Conservation (phyloP, 2,797 vertebrate genomes). For the Graptemys geographica region DNA sequence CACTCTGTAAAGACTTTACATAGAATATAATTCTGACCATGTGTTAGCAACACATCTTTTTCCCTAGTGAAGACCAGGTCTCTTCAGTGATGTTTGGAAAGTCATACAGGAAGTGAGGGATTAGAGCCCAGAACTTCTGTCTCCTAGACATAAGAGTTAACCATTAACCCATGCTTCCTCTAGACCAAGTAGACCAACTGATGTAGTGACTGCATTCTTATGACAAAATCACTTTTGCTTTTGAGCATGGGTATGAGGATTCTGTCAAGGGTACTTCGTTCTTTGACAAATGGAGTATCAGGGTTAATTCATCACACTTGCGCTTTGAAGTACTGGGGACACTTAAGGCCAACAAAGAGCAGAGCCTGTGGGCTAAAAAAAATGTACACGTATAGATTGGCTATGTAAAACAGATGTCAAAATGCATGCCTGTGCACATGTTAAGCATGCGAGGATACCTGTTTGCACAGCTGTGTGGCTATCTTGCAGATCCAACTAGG, state of each 20-base stretch:
- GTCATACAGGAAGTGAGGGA: background rate
- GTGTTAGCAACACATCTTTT: background rate
- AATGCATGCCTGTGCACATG: background rate
- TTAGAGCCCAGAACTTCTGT: background rate
- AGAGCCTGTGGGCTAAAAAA: background rate
- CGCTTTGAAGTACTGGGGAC: background rate
- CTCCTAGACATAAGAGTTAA: background rate
- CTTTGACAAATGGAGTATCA: constrained; percentile 31
- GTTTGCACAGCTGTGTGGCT: background rate
- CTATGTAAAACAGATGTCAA: background rate
- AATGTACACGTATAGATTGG: background rate
- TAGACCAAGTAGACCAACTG: background rate
- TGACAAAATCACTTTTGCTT: background rate
- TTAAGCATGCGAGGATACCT: background rate
- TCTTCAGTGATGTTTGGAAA: background rate
- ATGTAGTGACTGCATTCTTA: background rate
- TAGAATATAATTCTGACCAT: background rate
- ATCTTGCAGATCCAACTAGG: background rate
- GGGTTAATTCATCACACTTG: background rate
- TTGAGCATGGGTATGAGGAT: background rate
- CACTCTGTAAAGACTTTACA: background rate
- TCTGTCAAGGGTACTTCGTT: background rate
- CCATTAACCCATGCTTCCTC: background rate
- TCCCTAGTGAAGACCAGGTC: background rate
- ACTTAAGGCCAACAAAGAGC: background rate